These are phyloP conservation scores for Drosophila subobscura DNA, from an alignment of 1,140 invertebrate species.

Conservation along the genomic window DNA sequence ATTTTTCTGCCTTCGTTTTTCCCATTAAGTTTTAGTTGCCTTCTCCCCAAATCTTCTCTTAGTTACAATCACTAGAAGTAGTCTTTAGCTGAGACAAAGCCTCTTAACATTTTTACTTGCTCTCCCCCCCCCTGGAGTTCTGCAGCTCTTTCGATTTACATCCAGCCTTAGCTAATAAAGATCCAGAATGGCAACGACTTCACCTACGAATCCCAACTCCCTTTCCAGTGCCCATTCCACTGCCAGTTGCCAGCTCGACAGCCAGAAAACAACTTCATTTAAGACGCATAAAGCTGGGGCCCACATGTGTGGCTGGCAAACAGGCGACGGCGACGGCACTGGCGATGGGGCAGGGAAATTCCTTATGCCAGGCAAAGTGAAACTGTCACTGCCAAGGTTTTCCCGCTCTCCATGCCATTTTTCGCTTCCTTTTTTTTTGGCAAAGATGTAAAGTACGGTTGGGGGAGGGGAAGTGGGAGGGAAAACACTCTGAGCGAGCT, in stretches of 20 bases:
- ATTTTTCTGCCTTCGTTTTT: too few relatives aligned
- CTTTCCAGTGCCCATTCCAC: background rate
- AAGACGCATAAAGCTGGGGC: constrained; percentile 70
- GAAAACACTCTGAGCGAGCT: constrained; percentile 15
- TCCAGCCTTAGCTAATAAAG: too few relatives aligned
- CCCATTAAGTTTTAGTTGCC: too few relatives aligned
- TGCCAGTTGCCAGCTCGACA: constrained; percentile 10
- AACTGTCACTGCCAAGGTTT: constrained; percentile 76
- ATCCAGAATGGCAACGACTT: too few relatives aligned
- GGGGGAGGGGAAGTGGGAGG: background rate
- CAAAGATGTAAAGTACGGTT: constrained; percentile 57
- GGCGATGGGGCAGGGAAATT: constrained; percentile 48
- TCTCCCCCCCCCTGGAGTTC: too few relatives aligned
- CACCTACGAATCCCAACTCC: background rate
- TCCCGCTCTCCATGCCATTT: constrained; percentile 31
- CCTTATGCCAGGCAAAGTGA: constrained; percentile 73
- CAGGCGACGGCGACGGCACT: background rate
- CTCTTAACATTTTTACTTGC: too few relatives aligned
- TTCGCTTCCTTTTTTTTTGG: constrained; percentile 36
- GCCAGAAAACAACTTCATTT: constrained; percentile 67
- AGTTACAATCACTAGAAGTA: too few relatives aligned
- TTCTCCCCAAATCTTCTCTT: too few relatives aligned
- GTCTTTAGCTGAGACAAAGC: too few relatives aligned
- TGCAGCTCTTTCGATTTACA: too few relatives aligned
- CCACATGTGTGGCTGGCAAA: constrained; percentile 70